These are phyloP conservation scores for Heliconius cydno DNA, from an alignment of 2,888 invertebrate species.

Conservation along the genomic window DNA sequence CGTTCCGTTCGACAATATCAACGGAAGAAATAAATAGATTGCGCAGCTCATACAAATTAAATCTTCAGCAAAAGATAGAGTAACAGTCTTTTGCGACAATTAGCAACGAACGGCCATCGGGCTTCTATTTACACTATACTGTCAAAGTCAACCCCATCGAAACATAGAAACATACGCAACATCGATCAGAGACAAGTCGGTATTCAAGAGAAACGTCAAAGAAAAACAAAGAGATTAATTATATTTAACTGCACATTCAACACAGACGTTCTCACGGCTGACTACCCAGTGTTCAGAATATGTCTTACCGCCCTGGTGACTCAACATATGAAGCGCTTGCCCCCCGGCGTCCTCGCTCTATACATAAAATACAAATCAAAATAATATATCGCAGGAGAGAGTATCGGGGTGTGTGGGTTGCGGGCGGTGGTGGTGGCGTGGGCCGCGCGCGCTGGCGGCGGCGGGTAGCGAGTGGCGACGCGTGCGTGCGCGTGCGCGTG, in stretches of 20 bases:
- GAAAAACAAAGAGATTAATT: conserved; percentile 81
- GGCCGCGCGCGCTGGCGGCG: conserved; percentile 50
- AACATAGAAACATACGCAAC: conserved; percentile 84
- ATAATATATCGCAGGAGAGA: conserved; percentile 83
- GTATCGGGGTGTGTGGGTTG: conserved; percentile 77
- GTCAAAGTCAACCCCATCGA: conserved; percentile 81
- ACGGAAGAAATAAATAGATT: conserved; percentile 83
- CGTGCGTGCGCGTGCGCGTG: conserved; percentile 26
- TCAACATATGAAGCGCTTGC: conserved; percentile 94
- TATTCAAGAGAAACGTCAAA: conserved; percentile 83
- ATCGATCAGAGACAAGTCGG: conserved; percentile 82
- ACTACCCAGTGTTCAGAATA: conserved; percentile 80
- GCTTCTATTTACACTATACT: conserved; percentile 82
- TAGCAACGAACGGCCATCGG: conserved; percentile 84
- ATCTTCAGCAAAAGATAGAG: conserved; percentile 83
- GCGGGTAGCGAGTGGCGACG: conserved; percentile 47
- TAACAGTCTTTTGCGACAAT: conserved; percentile 82
- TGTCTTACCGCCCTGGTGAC: conserved; percentile 97
- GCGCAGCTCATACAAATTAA: conserved; percentile 84
- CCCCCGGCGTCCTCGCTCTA: conserved; percentile 97
- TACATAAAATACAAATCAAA: conserved; percentile 85
- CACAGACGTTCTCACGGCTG: conserved; percentile 83
- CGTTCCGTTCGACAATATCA: conserved; percentile 76
- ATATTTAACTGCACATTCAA: conserved; percentile 81
- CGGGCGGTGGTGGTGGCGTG: conserved; percentile 53